Conservation (phyloP, 2,797 vertebrate species). For the Enteromius radiatus region DNA sequence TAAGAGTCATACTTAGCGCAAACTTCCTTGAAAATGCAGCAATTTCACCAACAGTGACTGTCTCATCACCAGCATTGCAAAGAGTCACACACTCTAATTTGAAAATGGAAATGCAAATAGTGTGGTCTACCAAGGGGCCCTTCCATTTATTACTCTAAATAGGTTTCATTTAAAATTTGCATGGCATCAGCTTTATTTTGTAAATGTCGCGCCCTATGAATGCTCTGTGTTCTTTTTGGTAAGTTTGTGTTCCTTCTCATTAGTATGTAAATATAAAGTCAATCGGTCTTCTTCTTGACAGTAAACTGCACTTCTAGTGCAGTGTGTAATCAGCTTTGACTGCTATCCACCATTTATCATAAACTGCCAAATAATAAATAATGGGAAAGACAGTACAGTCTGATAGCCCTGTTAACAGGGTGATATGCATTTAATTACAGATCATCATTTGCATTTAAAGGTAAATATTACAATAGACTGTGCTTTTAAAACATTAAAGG, state of each 20-base stretch:
- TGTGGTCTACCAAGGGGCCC: constrained; percentile 87
- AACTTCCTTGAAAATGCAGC: constrained; percentile 68
- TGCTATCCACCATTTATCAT: constrained; percentile 92
- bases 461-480: constrained; percentile 7
- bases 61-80: constrained; percentile 77
- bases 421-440: constrained; percentile 88
- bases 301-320: constrained; percentile 90
- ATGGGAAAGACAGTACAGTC: constrained; percentile 77
- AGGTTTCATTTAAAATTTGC: constrained; percentile 99
- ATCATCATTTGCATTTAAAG: constrained; percentile 68
- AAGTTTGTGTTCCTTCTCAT: constrained; percentile 98
- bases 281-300: constrained; percentile 95
- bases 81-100: constrained; percentile 83
- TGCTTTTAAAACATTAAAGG: constrained; percentile 7
- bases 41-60: constrained; percentile 63
- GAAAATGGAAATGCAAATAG: constrained; percentile 97
- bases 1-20: constrained; percentile 51
- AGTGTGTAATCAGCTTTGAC: constrained; percentile 98
- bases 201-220: constrained; percentile 99
- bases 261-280: constrained; percentile 99
- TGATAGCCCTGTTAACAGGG: constrained; percentile 81
- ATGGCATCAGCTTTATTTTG: constrained; percentile 99
- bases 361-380: constrained; percentile 89
- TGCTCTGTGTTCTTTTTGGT: constrained; percentile 86
- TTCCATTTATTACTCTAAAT: constrained; percentile 99